A percentile compares a stretch with the other conserved stretches of the same genome.
Evolutionary conservation across 2,113 vertebrate species (phyloP).

Genomic region (Cheilinus undulatus): DNA sequence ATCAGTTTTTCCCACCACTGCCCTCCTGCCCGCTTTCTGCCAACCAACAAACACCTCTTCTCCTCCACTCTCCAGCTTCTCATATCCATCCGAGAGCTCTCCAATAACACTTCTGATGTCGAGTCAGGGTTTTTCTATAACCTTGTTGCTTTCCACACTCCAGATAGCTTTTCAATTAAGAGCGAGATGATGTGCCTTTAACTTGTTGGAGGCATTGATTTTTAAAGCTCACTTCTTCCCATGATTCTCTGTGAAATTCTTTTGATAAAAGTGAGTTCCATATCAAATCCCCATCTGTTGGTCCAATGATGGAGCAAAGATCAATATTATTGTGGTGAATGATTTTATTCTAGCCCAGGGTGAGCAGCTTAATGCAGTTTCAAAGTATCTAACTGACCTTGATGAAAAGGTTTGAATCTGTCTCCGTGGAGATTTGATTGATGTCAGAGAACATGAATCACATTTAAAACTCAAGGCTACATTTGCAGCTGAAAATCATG

Average conservation of each 20-base stretch:
- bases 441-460: slow-evolving; percentile 25
- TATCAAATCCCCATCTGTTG: slow-evolving; percentile 29
- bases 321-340: slow-evolving; percentile 31
- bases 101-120: slow-evolving; percentile 37
- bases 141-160: slow-evolving; percentile 17
- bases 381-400: slow-evolving; percentile 42
- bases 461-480: too few relatives aligned
- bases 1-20: slow-evolving; percentile 62
- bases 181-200: slow-evolving; percentile 55
- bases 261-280: slow-evolving; percentile 28
- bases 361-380: slow-evolving; percentile 45
- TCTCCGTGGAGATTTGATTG: slow-evolving; percentile 15
- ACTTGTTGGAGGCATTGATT: slow-evolving; percentile 57
- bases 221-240: background rate
- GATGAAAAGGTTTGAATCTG: slow-evolving; percentile 27
- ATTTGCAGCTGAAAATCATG: too few relatives aligned
- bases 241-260: slow-evolving; percentile 19
- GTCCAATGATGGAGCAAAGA: background rate
- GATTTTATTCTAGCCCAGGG: slow-evolving; percentile 18
- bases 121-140: slow-evolving; percentile 37
- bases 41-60: slow-evolving; percentile 26
- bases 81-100: slow-evolving; percentile 41
- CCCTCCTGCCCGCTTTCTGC: slow-evolving; percentile 27
- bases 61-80: slow-evolving; percentile 32
- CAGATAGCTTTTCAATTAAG: slow-evolving; percentile 63